Evolutionary conservation across 2,797 vertebrate species (phyloP).

Genomic region (Tiaroga cobitis): DNA sequence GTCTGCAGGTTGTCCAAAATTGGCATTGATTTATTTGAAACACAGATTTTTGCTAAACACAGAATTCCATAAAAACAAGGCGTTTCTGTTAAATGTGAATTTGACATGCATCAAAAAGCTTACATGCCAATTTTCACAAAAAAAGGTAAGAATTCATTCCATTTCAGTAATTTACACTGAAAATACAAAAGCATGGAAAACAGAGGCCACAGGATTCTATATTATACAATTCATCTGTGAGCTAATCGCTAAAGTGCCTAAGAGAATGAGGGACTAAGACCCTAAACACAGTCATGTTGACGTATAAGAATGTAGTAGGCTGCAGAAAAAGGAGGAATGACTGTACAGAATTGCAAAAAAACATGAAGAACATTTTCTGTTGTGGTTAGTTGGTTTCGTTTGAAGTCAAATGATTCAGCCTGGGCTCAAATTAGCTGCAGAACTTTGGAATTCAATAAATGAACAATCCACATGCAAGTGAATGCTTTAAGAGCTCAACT

Average conservation of each 20-base stretch:
- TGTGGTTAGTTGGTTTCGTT: background rate
- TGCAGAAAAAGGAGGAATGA: constrained; percentile 3
- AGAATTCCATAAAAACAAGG: constrained; percentile 5
- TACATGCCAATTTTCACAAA: background rate
- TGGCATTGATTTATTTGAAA: constrained; percentile 24
- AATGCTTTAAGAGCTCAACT: background rate
- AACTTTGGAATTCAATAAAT: constrained; percentile 11
- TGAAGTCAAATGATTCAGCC: background rate
- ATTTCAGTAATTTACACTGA: constrained; percentile 11
- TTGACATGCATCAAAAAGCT: constrained; percentile 6
- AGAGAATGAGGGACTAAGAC: background rate
- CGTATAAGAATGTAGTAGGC: background rate
- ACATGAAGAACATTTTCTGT: background rate
- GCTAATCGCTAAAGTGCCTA: constrained; percentile 17
- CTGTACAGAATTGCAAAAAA: constrained; percentile 8
- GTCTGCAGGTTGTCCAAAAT: constrained; percentile 1
- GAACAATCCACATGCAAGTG: constrained; percentile 13
- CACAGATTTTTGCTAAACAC: background rate
- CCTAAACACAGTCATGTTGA: constrained; percentile 19
- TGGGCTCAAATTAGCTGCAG: background rate
- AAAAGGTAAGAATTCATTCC: background rate
- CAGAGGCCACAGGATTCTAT: background rate
- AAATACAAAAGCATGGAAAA: constrained; percentile 21
- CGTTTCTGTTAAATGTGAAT: background rate
- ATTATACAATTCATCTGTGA: background rate